Conservation (phyloP, 2,797 vertebrate genomes). For the Tragopan temminckii region DNA sequence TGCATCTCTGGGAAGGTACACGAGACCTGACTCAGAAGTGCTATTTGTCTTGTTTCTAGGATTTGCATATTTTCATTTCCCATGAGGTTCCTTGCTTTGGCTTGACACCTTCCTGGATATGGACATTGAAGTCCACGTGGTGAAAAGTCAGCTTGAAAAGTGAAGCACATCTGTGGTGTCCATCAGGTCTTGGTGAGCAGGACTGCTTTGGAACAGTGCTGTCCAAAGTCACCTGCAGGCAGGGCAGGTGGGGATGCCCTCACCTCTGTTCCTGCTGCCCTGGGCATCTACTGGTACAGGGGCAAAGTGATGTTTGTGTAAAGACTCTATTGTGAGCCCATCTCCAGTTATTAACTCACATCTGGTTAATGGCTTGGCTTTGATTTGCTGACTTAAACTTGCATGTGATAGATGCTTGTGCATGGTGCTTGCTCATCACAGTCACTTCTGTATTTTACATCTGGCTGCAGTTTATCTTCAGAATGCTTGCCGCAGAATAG, state of each 20-base stretch:
- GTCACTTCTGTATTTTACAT: background rate
- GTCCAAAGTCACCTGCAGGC: background rate
- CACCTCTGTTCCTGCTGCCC: background rate
- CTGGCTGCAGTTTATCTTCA: background rate
- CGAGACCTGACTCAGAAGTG: background rate
- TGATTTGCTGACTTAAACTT: background rate
- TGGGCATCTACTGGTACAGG: accelerated
- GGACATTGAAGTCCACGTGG: too few relatives aligned
- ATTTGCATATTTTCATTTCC: background rate
- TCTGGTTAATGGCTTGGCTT: background rate
- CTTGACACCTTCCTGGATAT: background rate
- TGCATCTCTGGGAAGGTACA: background rate
- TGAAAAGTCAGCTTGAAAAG: background rate
- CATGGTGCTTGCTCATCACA: accelerated
- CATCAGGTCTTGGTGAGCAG: background rate
- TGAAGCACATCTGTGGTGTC: background rate
- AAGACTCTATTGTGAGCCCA: background rate
- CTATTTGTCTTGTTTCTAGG: background rate
- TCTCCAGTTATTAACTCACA: accelerated
- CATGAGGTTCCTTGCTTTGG: background rate
- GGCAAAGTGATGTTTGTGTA: background rate
- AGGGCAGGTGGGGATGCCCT: background rate
- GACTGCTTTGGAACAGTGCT: background rate
- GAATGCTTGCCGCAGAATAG: conserved; percentile 34
- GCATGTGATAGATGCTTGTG: background rate